Evolutionary conservation across 1,140 invertebrate species (phyloP).

Genomic region (Drusus annulatus): DNA sequence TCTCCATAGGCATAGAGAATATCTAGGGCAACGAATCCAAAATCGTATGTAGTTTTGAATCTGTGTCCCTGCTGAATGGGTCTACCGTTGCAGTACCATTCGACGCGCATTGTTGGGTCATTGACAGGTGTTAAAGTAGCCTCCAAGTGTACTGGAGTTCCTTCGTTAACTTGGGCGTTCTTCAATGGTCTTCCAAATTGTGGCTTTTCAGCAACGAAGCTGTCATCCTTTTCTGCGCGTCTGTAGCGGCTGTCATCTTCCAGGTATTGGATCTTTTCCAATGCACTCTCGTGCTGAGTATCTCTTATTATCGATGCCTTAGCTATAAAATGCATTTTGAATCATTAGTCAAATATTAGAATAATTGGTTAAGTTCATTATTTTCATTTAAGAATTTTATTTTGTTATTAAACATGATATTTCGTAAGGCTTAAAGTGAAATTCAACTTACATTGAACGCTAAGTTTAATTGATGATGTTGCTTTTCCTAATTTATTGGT

Average conservation of each 20-base stretch:
- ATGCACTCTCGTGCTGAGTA: slow-evolving; percentile 94
- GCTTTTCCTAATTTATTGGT: slow-evolving; percentile 90
- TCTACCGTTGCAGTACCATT: slow-evolving; percentile 95
- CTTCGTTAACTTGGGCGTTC: slow-evolving; percentile 88
- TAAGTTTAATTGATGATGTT: slow-evolving; percentile 83
- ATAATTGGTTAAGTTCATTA: neutral
- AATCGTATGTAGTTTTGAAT: slow-evolving; percentile 95
- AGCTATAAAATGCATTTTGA: slow-evolving; percentile 69
- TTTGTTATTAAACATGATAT: slow-evolving; percentile 16
- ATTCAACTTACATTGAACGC: slow-evolving; percentile 84
- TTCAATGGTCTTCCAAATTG: slow-evolving; percentile 91
- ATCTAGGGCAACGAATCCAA: slow-evolving; percentile 95
- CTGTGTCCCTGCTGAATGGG: slow-evolving; percentile 91
- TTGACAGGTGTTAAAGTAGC: slow-evolving; percentile 95
- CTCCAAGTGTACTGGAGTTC: slow-evolving; percentile 94
- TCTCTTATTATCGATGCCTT: slow-evolving; percentile 92
- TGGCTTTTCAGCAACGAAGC: slow-evolving; percentile 85
- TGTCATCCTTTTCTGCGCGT: slow-evolving; percentile 80
- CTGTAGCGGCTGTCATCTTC: slow-evolving; percentile 89
- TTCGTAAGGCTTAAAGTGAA: slow-evolving; percentile 2
- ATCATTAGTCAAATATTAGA: neutral
- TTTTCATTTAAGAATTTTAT: too few relatives aligned
- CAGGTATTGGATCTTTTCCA: slow-evolving; percentile 92
- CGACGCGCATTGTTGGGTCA: slow-evolving; percentile 95
- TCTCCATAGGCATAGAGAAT: slow-evolving; percentile 97